phyloP scores from a whole-genome alignment of 2,113 vertebrate species.

The Hippocampus guttulatus region DNA sequence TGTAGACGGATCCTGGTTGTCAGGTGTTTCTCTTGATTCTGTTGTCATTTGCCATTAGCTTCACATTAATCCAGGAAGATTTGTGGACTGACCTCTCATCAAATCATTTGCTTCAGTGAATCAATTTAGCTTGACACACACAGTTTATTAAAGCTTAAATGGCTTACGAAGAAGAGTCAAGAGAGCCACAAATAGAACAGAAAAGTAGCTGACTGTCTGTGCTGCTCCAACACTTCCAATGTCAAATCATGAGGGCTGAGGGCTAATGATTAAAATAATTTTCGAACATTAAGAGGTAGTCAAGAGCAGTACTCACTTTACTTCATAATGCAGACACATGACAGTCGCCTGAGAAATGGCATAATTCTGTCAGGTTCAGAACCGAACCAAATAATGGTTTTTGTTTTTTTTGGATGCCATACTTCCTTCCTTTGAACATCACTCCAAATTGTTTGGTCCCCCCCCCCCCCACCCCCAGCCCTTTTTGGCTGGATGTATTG shows the following conservation, averaged over 20 bases:
- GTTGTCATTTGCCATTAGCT: slow-evolving; percentile 66
- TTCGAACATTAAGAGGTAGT: not conserved
- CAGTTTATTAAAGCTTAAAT: slow-evolving; percentile 65
- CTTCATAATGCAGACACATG: not conserved
- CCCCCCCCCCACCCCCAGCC: too few relatives aligned
- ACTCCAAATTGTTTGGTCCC: too few relatives aligned
- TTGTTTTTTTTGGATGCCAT: too few relatives aligned
- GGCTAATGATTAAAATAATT: not conserved
- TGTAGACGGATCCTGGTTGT: slow-evolving; percentile 27
- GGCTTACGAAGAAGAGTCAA: slow-evolving; percentile 44
- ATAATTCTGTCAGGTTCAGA: too few relatives aligned
- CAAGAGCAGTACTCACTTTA: not conserved
- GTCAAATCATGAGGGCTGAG: not conserved
- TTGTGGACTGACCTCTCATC: slow-evolving; percentile 64
- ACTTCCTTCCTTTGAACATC: too few relatives aligned
- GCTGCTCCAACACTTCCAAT: not conserved
- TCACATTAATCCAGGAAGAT: slow-evolving; percentile 61
- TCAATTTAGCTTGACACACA: slow-evolving; percentile 59
- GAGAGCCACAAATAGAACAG: slow-evolving; percentile 31
- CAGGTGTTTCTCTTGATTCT: slow-evolving; percentile 36
- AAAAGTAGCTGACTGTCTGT: slow-evolving; percentile 27
- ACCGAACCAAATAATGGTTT: too few relatives aligned
- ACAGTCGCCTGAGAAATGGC: too few relatives aligned
- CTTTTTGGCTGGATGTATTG: too few relatives aligned
- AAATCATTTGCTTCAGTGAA: slow-evolving; percentile 66